phyloP scores from a whole-genome alignment of 2,113 vertebrate genomes.

The Typhlomys cinereus region DNA sequence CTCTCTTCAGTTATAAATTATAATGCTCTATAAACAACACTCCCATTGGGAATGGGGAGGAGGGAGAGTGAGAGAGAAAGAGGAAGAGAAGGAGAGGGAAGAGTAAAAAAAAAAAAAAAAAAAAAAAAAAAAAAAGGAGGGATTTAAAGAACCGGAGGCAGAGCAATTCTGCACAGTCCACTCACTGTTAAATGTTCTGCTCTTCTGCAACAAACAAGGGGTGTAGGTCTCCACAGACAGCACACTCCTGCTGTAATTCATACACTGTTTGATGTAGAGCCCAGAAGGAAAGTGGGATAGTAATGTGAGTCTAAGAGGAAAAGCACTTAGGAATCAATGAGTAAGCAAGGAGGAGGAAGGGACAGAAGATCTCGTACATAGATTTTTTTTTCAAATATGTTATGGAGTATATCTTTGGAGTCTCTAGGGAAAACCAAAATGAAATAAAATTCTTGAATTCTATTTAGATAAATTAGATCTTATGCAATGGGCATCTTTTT shows the following conservation, averaged over 20 bases:
- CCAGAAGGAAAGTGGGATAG: slow-evolving; percentile 84
- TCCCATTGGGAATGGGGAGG: slow-evolving; percentile 91
- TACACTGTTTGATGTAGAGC: slow-evolving; percentile 87
- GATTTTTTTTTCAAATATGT: slow-evolving; percentile 80
- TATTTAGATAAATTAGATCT: slow-evolving; percentile 75
- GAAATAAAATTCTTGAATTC: slow-evolving; percentile 74
- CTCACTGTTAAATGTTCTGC: slow-evolving; percentile 88
- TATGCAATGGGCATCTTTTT: not conserved
- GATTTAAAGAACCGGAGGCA: slow-evolving; percentile 71
- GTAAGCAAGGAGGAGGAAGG: slow-evolving; percentile 81
- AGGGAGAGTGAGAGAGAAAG: slow-evolving; percentile 46
- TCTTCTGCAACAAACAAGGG: slow-evolving; percentile 88
- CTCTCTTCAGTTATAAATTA: slow-evolving; percentile 99
- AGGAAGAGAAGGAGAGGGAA: slow-evolving; percentile 46
- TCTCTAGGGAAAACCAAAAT: slow-evolving; percentile 71
- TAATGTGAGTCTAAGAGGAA: slow-evolving; percentile 84
- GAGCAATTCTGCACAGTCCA: slow-evolving; percentile 82
- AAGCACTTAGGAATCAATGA: slow-evolving; percentile 84
- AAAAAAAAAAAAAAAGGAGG: not conserved
- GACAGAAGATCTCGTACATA: slow-evolving; percentile 75
- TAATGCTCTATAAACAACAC: slow-evolving; percentile 99
- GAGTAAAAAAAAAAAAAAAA: not conserved
- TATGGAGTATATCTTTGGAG: slow-evolving; percentile 72
- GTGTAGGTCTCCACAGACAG: slow-evolving; percentile 85
- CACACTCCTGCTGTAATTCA: slow-evolving; percentile 86